Percentiles rank a stretch among this genome's conserved stretches.
Evolutionary conservation across 2,113 vertebrate species (phyloP).

Genomic region (Gulo gulo): DNA sequence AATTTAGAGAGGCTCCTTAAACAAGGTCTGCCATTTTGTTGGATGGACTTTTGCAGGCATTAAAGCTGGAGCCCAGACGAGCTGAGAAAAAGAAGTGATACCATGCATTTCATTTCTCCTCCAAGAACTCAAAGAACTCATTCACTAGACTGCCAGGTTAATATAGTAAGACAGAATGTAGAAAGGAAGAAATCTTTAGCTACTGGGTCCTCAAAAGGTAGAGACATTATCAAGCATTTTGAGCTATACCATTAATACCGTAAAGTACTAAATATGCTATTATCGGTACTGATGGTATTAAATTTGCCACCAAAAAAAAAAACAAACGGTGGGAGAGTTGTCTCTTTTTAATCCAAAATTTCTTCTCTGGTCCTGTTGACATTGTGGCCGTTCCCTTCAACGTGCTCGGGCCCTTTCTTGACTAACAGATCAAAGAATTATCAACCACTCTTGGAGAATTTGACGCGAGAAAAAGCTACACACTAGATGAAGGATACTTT

Average conservation of each 20-base stretch:
- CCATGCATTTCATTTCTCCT: background rate
- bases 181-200: background rate
- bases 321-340: background rate
- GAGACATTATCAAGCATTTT: background rate
- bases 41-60: background rate
- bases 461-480: background rate
- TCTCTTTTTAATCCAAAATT: background rate
- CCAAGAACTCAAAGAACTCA: background rate
- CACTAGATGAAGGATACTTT: background rate
- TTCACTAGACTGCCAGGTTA: background rate
- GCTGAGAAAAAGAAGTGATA: background rate
- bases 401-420: background rate
- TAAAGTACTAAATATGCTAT: background rate
- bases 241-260: background rate
- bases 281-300: background rate
- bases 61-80: background rate
- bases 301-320: background rate
- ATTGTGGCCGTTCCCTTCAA: background rate
- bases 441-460: background rate
- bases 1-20: background rate
- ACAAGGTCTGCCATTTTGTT: background rate
- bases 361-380: background rate
- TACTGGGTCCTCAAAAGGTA: background rate
- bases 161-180: background rate
- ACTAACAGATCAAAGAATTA: background rate